These are phyloP conservation scores for Oconnorella tubifera DNA, from an alignment of 2,888 invertebrate species.

Conservation along the genomic window DNA sequence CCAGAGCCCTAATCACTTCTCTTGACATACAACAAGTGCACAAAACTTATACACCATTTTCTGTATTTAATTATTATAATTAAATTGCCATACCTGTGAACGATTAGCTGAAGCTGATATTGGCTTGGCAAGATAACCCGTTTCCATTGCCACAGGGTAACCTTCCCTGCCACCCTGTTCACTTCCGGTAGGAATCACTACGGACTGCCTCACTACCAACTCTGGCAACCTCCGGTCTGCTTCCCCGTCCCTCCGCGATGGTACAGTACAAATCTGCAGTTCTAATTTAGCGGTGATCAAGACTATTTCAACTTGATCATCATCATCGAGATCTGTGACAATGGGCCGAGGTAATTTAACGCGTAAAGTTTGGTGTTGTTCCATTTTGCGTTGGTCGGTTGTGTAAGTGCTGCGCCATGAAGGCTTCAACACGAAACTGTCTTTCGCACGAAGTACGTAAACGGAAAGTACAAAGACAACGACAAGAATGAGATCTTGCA, in stretches of 20 bases:
- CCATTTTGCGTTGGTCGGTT: too few species aligned
- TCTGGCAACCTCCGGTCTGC: slow-evolving; percentile 39
- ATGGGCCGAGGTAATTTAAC: slow-evolving; percentile 41
- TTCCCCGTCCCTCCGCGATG: background rate
- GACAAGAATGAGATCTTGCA: slow-evolving; percentile 41
- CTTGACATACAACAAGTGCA: too few species aligned
- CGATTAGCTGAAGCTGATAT: slow-evolving; percentile 44
- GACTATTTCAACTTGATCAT: slow-evolving; percentile 49
- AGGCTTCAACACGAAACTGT: slow-evolving; percentile 45
- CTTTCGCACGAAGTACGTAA: slow-evolving; percentile 46
- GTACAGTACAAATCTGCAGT: slow-evolving; percentile 22
- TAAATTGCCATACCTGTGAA: slow-evolving; percentile 47
- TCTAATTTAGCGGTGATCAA: slow-evolving; percentile 45
- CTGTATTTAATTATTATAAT: too few species aligned
- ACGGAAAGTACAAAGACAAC: slow-evolving; percentile 44
- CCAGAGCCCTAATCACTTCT: too few species aligned
- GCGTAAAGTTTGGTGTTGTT: slow-evolving; percentile 30
- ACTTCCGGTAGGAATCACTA: slow-evolving; percentile 34
- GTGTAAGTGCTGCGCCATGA: slow-evolving; percentile 47
- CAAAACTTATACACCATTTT: too few species aligned
- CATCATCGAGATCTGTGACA: slow-evolving; percentile 50
- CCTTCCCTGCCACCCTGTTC: slow-evolving; percentile 32
- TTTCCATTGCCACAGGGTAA: slow-evolving; percentile 45
- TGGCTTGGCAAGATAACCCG: slow-evolving; percentile 42
- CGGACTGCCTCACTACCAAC: slow-evolving; percentile 43